Conservation (phyloP, 1,140 invertebrate species). For the Lepidurus arcticus region DNA sequence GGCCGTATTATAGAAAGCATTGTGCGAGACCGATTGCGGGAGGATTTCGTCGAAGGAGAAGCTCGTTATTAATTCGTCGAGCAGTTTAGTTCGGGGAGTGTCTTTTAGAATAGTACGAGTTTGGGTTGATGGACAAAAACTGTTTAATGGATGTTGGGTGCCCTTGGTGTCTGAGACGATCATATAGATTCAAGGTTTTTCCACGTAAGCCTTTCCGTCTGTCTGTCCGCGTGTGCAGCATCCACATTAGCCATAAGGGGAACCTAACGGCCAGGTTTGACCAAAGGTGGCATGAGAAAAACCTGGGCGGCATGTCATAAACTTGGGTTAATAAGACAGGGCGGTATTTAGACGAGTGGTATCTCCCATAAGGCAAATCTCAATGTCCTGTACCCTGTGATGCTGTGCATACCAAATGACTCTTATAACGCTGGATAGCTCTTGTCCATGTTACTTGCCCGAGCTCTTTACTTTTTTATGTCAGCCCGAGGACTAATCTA, state of each 20-base stretch:
- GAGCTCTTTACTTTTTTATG: background rate
- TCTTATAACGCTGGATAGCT: background rate
- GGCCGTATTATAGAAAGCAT: no score
- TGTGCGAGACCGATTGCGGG: no score
- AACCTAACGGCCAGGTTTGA: conserved; percentile 18
- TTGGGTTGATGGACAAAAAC: background rate
- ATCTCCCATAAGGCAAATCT: conserved; percentile 17
- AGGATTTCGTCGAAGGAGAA: background rate
- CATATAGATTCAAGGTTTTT: background rate
- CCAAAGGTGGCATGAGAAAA: conserved; percentile 21
- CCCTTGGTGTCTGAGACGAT: background rate
- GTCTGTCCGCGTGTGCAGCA: conserved; percentile 2
- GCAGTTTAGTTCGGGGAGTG: background rate
- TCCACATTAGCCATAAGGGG: conserved; percentile 15
- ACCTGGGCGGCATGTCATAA: conserved; percentile 17
- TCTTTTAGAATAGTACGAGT: background rate
- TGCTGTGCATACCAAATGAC: conserved; percentile 19
- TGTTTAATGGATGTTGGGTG: conserved; percentile 8
- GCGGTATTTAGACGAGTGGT: conserved; percentile 14
- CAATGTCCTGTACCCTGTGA: conserved; percentile 5
- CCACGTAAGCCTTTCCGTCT: background rate
- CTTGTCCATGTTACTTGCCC: background rate
- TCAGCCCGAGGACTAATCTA: background rate
- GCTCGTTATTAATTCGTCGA: background rate
- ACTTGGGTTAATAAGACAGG: conserved; percentile 20